Base-by-base conservation (phyloP, 2,113 vertebrate species). In the Oryzias celebensis region DNA sequence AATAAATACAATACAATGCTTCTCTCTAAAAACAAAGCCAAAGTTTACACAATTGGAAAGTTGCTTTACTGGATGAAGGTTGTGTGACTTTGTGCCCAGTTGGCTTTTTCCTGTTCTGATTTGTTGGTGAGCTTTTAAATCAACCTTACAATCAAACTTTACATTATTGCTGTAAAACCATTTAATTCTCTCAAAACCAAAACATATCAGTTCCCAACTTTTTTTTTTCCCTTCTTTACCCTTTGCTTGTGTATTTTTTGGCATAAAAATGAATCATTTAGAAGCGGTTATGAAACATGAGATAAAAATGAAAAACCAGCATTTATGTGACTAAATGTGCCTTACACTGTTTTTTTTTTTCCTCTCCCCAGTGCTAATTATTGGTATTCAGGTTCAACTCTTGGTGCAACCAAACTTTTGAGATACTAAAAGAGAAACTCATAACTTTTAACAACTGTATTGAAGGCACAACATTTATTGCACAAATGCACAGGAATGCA, bases 251-350 rank as follows among this genome's bases (percentile, higher is more conserved):
- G n/a, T 50, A 7, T 50, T 28, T 65, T 18, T 12, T 23, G 50
- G 51, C 28, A 53, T 14, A 10, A 46, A 24, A 71, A 62, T 17
- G 20, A 8, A 5, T 61, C 2, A 55, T 28, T 28, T 28, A 68
- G 60, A 26, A 41, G 36, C 55, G 20, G 62, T 48, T 66, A 18
- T 48, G n/a, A 18, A 18, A 24, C 70, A 14, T 60, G 60, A 7
- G 8, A 23, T 43, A 64, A 73, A 77, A 68, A 60, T 52, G 52
- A 86, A 79, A 61, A 77, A 88, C 83, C 92, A 92, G 94, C 93
- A 94, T 20, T 96, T 94, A 91, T 85, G 88, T 91, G 87, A 90
- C 85, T 88, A 62, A 71, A 81, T 79, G 95, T 98, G 96, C 95
- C 96, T 98, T 94, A 88, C 26, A 73, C 20, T 20, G 20, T 20